Percentiles rank a stretch among this genome's conserved stretches.
These are phyloP conservation scores for Alosa sapidissima DNA, from an alignment of 2,797 vertebrate species.

Conservation along the genomic window DNA sequence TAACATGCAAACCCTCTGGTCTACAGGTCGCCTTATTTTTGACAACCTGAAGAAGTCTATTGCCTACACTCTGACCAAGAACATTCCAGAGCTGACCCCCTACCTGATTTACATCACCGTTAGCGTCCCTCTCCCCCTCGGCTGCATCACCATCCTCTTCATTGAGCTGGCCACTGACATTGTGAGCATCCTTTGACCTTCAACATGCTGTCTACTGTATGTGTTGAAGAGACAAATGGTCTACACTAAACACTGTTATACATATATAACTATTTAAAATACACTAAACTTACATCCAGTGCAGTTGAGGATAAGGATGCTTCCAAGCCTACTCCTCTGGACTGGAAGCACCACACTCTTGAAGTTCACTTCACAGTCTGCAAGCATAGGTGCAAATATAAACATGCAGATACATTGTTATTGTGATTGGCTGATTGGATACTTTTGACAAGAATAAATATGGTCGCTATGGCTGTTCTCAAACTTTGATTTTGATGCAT, in stretches of 20 bases:
- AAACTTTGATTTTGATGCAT: background rate
- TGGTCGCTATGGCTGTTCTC: background rate
- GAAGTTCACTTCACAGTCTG: background rate
- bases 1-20: background rate
- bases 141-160: conserved; percentile 92
- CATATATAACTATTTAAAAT: background rate
- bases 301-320: background rate
- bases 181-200: conserved; percentile 67
- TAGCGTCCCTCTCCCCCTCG: conserved; percentile 85
- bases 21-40: conserved; percentile 83
- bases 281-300: background rate
- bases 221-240: background rate
- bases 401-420: background rate
- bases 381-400: background rate
- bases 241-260: background rate
- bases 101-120: conserved; percentile 90
- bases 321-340: background rate
- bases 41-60: conserved; percentile 92
- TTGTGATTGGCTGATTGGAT: background rate
- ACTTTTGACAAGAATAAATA: background rate
- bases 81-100: conserved; percentile 87
- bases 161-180: conserved; percentile 90
- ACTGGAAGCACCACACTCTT: background rate
- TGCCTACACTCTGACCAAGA: conserved; percentile 87
- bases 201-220: background rate